Evolutionary conservation across 2,888 invertebrate species (phyloP), one percentile per base, ranked within the genome.

Genomic region (Galerucella calmariensis): DNA sequence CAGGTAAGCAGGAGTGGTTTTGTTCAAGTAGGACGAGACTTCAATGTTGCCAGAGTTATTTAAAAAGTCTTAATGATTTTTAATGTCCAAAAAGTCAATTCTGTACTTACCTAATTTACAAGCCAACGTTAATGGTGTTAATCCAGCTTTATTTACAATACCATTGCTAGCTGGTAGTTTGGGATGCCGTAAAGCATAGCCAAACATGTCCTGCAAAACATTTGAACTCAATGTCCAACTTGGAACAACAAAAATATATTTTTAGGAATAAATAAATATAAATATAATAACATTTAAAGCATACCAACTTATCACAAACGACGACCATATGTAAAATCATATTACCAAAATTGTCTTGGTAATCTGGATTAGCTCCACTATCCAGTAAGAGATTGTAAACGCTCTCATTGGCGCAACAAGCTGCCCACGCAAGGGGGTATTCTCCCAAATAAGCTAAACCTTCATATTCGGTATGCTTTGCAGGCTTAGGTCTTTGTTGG

Each of bases 281-380:
- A 27, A 27, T 27, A 27, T 27, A 27, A 35, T 35, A 35, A 8
- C 6, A 35, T 35, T 35, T 48, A 4, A 48, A 48, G 84, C 89
- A 88, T 88, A 97, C 98, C 90, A 97, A 89, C 88, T 98, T 98
- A 88, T 99, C 97, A 85, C 97, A 95, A 75, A 99, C 98, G 56
- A 99, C 99, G 53, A 99, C 97, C 97, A 99, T 98, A 86, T 99
- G 99, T n/a, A 99, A 90, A 78, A 98, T 97, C 92, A 97, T 98
- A 86, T 99, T 99, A 12, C 99, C 99, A 84, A 97, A 98, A 0
- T 95, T 93, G 87, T 99, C 99, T 86, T 97, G 95, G n/a, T 93
- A 90, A 87, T 99, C 97, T 0, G 99, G 99, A 88, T 99, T 94
- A 0, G 98, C 97, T 1, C 95, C 97, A 65, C 93, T 93, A 82